Evolutionary conservation across 1,140 invertebrate species (phyloP).

Genomic region (Papilio glaucus): DNA sequence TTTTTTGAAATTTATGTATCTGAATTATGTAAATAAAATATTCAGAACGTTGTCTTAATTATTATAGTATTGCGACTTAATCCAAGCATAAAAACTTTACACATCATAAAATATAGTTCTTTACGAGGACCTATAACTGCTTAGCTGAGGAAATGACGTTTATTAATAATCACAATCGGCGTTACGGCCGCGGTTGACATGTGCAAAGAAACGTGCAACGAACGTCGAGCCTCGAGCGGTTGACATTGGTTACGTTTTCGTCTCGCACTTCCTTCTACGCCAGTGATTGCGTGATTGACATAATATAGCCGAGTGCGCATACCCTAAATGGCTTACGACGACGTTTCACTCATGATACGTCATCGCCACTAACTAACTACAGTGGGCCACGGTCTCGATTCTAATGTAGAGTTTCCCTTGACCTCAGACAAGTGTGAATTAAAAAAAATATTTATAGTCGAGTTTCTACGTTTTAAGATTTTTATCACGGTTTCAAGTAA

Average conservation of each 20-base stretch:
- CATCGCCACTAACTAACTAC: slow-evolving; percentile 28
- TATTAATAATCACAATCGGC: slow-evolving; percentile 40
- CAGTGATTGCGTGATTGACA: slow-evolving; percentile 56
- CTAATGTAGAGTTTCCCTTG: slow-evolving; percentile 19
- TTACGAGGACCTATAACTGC: slow-evolving; percentile 33
- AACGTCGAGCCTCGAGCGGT: slow-evolving; percentile 45
- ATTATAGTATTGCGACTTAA: not conserved
- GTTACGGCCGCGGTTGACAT: slow-evolving; percentile 53
- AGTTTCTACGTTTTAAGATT: no score
- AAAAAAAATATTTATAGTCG: not conserved
- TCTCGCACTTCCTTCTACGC: slow-evolving; percentile 61
- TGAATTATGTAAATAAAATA: no score
- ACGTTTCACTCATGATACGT: slow-evolving; percentile 47
- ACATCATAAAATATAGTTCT: slow-evolving; percentile 23
- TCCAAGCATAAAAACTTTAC: not conserved
- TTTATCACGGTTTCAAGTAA: not conserved
- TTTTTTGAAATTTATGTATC: not conserved
- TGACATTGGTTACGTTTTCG: slow-evolving; percentile 68
- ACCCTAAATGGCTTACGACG: slow-evolving; percentile 42
- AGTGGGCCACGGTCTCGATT: not conserved
- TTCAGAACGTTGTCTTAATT: no score
- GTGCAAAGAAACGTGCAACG: not conserved
- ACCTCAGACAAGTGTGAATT: slow-evolving; percentile 2
- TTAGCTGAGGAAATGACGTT: slow-evolving; percentile 41
- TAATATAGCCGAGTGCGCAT: slow-evolving; percentile 46